Base-by-base conservation (phyloP, 2,888 invertebrate species). In the Mesochorus sp. region DNA sequence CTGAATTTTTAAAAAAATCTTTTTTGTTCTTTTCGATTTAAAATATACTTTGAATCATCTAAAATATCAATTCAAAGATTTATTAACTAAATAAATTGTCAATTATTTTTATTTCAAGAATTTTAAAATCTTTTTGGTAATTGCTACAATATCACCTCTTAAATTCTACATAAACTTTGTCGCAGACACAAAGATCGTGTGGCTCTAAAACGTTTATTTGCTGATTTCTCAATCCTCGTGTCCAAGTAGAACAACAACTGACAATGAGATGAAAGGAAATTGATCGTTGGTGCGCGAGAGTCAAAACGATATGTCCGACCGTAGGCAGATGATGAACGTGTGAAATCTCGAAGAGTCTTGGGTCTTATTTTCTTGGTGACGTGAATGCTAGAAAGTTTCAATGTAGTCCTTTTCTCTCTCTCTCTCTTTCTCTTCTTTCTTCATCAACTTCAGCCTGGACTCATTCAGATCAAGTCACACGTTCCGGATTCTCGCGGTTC, bases 141-240 rank as follows among this genome's bases (percentile, higher is more conserved):
- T 17, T 42, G 42, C 42, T 42, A 34, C n/a, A n/a, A n/a, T n/a
- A 34, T 34, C 6, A n/a, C 10, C 34, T 6, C 3, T 6, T 6
- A 34, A 6, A 10, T 34, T 34, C 10, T 34, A 34, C 14, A 42
- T 3, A 6, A 6, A n/a, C 14, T 14, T n/a, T 2, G 8, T 14
- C 3, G 39, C n/a, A 12, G 39, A 8, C 14, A 42, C 42, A n/a
- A 34, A 42, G 61, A 71, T 62, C 61, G 61, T 42, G 71, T 62
- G 61, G 61, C 61, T 61, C 44, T 37, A 61, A 71, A 53, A 59
- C 14, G 12, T 42, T n/a, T 64, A 57, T 68, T 51, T 12, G 42
- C 61, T 53, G 62, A 62, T 62, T 62, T 55, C 51, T 71, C 53
- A 31, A 44, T 62, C 31, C 19, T 37, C 10, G 47, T 49, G 31